Evolutionary conservation across 2,797 vertebrate species (phyloP), one percentile per base, ranked within the genome.

Genomic region (Oreochromis grahami): DNA sequence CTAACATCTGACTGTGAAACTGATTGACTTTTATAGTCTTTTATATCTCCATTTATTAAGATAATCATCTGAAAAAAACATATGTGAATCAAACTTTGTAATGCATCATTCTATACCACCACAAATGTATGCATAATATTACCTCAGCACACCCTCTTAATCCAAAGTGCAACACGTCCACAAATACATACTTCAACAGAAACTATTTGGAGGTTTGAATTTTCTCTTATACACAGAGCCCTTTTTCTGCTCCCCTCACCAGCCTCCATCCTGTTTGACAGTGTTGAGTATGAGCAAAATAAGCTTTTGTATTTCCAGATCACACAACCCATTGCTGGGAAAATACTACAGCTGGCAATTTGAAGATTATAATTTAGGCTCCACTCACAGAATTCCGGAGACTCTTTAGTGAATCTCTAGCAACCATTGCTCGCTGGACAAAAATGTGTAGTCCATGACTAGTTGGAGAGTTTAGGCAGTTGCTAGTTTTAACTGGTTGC

Each of bases 1-100:
- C 72, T 82, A 81, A 86, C 76, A 70, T 90, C 84, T 55, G 87
- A 90, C 21, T 70, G 79, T 85, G 51, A 68, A 48, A 80, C 80
- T 51, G 87, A 90, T 21, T 70, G 79, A 86, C 45, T 12, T 80
- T 84, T 52, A 79, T 13, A 17, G 70, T 80, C 80, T 86, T 89
- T 88, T 24, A 80, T 52, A 76, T 88, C 43, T 76, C 15, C 2
- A 81, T 81, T 82, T 76, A 65, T 52, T 79, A 21, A 76, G 21
- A 51, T 34, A 77, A 80, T 70, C 21, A 76, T 74, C 72, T 74
- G 45, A 17, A 74, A 74, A 74, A 51, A 74, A 74, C 53, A 43
- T 4, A 76, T 3, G 34, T 82, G 24, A 84, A 79, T 84, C 36
- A 84, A 77, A 68, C 50, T 60, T 29, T 84, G 21, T 78, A 80